Evolutionary conservation across 2,113 vertebrate species (phyloP).

Genomic region (Prunella himalayana): DNA sequence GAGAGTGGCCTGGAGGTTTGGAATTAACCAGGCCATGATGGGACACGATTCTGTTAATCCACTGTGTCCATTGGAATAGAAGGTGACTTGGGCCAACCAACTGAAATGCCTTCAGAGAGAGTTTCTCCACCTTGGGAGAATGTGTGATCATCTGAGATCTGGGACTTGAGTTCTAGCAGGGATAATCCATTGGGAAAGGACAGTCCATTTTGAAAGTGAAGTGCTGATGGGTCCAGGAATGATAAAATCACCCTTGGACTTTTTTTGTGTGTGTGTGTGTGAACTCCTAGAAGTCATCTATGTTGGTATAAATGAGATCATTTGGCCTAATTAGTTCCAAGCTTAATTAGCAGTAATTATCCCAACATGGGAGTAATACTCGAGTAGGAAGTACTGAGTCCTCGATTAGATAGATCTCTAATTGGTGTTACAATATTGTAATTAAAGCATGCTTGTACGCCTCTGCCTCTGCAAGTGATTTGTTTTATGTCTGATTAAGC

Average conservation of each 20-base stretch:
- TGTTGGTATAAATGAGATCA: slow-evolving; percentile 86
- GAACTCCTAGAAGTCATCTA: slow-evolving; percentile 82
- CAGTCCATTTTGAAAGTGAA: slow-evolving; percentile 37
- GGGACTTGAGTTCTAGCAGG: background rate
- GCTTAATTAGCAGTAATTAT: slow-evolving; percentile 90
- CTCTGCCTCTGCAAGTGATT: slow-evolving; percentile 78
- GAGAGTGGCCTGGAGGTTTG: background rate
- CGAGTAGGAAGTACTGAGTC: slow-evolving; percentile 82
- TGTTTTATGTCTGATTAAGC: slow-evolving; percentile 86
- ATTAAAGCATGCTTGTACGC: slow-evolving; percentile 83
- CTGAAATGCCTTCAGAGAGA: background rate
- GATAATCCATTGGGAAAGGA: background rate
- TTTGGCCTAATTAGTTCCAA: slow-evolving; percentile 87
- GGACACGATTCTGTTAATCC: background rate
- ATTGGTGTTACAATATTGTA: slow-evolving; percentile 88
- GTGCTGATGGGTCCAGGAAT: slow-evolving; percentile 61
- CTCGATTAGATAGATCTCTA: slow-evolving; percentile 86
- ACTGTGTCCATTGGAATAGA: background rate
- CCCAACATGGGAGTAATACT: slow-evolving; percentile 88
- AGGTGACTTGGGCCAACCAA: background rate
- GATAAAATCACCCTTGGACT: slow-evolving; percentile 69
- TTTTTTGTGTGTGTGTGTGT: slow-evolving; percentile 48
- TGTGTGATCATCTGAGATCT: background rate
- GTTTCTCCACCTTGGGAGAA: background rate
- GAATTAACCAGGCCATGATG: background rate